These are phyloP conservation scores for Stomatorhinus ivindoensis DNA, from an alignment of 2,113 vertebrate genomes.

Conservation along the genomic window DNA sequence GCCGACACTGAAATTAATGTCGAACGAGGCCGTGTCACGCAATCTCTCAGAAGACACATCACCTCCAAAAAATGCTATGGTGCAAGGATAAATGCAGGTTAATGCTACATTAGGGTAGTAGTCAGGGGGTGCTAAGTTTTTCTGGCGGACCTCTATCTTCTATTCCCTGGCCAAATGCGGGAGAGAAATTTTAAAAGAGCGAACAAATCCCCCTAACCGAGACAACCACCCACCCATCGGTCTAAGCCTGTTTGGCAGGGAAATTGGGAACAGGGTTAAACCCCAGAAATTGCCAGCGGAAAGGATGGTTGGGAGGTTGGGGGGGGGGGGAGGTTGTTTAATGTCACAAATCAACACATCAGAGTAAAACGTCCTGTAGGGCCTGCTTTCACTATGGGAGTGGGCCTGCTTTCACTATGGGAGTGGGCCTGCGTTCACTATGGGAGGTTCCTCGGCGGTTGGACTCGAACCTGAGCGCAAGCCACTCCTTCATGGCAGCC, in stretches of 20 bases:
- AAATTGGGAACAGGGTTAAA: background rate
- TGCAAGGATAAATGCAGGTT: background rate
- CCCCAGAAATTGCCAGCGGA: background rate
- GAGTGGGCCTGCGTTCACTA: no score
- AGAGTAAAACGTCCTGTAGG: background rate
- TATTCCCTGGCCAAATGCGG: background rate
- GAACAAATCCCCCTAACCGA: constrained; percentile 11
- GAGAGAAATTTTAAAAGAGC: constrained; percentile 6
- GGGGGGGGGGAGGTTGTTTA: background rate
- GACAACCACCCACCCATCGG: background rate
- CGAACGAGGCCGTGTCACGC: background rate
- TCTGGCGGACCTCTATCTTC: constrained; percentile 5
- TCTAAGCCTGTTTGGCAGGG: constrained; percentile 14
- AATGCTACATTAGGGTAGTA: background rate
- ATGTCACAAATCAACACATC: constrained; percentile 3
- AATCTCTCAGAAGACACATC: background rate
- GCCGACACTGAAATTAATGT: background rate
- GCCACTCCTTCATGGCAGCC: constrained; percentile 27
- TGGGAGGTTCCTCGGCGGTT: background rate
- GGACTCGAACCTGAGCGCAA: background rate
- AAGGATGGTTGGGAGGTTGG: background rate
- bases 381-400: background rate
- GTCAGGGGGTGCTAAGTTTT: background rate
- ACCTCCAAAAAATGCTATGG: background rate
- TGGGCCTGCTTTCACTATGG: no score